These are phyloP conservation scores for Acanthurus lineatus DNA, from an alignment of 2,797 vertebrate species.

Conservation along the genomic window DNA sequence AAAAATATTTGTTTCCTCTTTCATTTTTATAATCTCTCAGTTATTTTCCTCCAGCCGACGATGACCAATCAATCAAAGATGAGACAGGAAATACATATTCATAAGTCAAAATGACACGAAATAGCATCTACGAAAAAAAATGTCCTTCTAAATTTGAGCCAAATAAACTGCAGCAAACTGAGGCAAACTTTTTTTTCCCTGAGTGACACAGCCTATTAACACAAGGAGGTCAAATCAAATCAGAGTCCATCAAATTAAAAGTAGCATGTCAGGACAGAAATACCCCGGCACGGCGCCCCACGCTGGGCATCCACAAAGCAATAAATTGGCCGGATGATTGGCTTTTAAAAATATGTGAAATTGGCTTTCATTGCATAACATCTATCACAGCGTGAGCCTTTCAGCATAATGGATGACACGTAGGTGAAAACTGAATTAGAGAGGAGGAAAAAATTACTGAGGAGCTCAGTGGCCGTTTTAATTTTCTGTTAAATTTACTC, in stretches of 20 bases:
- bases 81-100: constrained; percentile 11
- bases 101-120: constrained; percentile 28
- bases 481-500: constrained; percentile 41
- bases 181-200: constrained; percentile 35
- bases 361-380: constrained; percentile 64
- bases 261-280: constrained; percentile 57
- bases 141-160: constrained; percentile 21
- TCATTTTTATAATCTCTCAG: constrained; percentile 1
- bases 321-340: constrained; percentile 70
- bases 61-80: constrained; percentile 11
- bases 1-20: constrained; percentile 9
- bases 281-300: constrained; percentile 41
- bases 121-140: constrained; percentile 8
- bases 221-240: constrained; percentile 66
- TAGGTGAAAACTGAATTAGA: constrained; percentile 57
- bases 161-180: constrained; percentile 27
- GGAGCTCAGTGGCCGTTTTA: constrained; percentile 25
- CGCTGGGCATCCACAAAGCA: constrained; percentile 64
- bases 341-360: constrained; percentile 70
- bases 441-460: constrained; percentile 53
- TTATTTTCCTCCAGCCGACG: background rate
- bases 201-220: constrained; percentile 67
- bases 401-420: constrained; percentile 58
- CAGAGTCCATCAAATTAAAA: constrained; percentile 68
- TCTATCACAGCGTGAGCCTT: constrained; percentile 60